Conservation (phyloP, 1,140 invertebrate genomes). For the Ostrea denselamellosa region DNA sequence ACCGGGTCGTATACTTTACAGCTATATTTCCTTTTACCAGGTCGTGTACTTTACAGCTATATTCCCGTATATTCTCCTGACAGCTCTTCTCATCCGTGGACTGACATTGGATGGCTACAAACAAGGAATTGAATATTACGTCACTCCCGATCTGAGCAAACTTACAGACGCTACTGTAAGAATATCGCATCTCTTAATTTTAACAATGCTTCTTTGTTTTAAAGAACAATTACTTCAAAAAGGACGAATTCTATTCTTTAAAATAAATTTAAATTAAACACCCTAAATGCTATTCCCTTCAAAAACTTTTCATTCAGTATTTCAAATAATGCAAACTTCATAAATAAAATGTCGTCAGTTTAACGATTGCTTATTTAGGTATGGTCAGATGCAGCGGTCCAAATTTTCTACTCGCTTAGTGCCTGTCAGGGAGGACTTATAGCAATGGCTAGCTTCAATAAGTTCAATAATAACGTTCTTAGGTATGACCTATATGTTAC, state of each 20-base stretch:
- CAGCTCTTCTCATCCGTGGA: constrained; percentile 76
- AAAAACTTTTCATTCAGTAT: no score
- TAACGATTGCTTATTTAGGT: constrained; percentile 77
- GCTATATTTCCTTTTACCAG: constrained; percentile 48
- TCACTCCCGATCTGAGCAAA: constrained; percentile 82
- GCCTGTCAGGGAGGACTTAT: constrained; percentile 95
- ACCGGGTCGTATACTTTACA: no score
- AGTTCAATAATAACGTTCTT: constrained; percentile 93
- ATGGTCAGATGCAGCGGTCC: constrained; percentile 95
- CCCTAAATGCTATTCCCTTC: background rate
- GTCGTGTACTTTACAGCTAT: constrained; percentile 81
- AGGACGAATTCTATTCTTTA: background rate
- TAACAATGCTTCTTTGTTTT: background rate
- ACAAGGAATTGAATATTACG: constrained; percentile 88
- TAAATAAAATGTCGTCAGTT: background rate
- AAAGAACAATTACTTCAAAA: background rate
- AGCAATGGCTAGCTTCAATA: constrained; percentile 95
- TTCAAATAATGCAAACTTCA: no score
- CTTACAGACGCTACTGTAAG: constrained; percentile 66
- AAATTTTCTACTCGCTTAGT: constrained; percentile 95
- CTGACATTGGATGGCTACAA: constrained; percentile 87
- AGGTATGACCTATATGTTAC: constrained; percentile 66
- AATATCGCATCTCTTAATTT: no score
- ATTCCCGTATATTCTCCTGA: constrained; percentile 78
- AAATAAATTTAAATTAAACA: background rate